Evolutionary conservation across 2,113 vertebrate species (phyloP), one percentile per base, ranked within the genome.

Genomic region (Uropsilus gracilis): DNA sequence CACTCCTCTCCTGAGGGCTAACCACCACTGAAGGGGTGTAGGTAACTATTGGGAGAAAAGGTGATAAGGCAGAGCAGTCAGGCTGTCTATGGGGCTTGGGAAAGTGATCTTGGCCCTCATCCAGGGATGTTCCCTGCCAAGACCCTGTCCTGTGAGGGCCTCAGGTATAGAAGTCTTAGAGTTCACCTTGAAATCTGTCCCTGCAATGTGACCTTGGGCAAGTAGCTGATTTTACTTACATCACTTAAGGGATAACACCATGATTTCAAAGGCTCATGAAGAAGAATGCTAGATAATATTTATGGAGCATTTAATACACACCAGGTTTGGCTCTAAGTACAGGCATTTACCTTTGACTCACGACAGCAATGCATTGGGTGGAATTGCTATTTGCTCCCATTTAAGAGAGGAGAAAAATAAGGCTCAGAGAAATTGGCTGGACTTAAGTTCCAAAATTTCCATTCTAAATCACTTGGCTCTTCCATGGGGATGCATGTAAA

Each of bases 181-280:
- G 44, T 32, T 0, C 1, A 22, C 9, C 18, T 82, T 61, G 48
- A 46, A 34, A 76, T 76, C 61, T 48, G 76, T 37, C 7, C 12
- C 46, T 76, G 53, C 22, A 39, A 17, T 10, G 11, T 44, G 55
- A 57, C 39, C 32, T 28, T 73, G 37, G 64, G 48, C 63, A 78
- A 89, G 30, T 12, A 14, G 66, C n/a, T 81, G 64, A 46, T 22
- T 53, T 86, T 44, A 86, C 71, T n/a, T 73, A 76, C 71, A 42
- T 69, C 64, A 72, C 18, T 30, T 53, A 53, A 53, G 17, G 50
- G 50, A 6, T 53, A 53, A 18, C 6, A 53, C 17, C 50, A 32
- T 11, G 71, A 64, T 37, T 48, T 50, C 50, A 44, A 68, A 94
- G 61, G 39, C 42, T 90, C 57, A 34, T 32, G 63, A 46, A 37